These are phyloP conservation scores for Gila robusta DNA, from an alignment of 2,797 vertebrate species.

Conservation along the genomic window DNA sequence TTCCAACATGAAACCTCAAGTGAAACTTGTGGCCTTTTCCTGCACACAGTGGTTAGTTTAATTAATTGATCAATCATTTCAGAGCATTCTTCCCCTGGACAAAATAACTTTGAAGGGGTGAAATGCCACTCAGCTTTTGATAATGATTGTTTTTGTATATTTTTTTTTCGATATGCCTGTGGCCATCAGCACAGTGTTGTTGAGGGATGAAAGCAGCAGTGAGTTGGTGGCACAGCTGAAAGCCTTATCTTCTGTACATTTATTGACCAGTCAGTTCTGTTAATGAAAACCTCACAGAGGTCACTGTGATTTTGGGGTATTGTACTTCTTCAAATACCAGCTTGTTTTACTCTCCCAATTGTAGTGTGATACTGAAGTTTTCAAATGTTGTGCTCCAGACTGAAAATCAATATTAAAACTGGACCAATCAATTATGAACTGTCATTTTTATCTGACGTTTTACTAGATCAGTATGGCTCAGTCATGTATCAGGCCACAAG, in stretches of 20 bases:
- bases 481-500: background rate
- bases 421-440: slow-evolving; percentile 60
- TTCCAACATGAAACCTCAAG: background rate
- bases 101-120: slow-evolving; percentile 1
- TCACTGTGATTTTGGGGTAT: slow-evolving; percentile 30
- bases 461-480: too few species aligned
- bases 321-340: slow-evolving; percentile 43
- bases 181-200: background rate
- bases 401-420: slow-evolving; percentile 66
- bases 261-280: background rate
- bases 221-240: slow-evolving; percentile 21
- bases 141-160: slow-evolving; percentile 35
- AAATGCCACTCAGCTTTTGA: slow-evolving; percentile 4
- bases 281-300: background rate
- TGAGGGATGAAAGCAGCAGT: slow-evolving; percentile 3
- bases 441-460: background rate
- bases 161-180: slow-evolving; percentile 38
- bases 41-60: background rate
- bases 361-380: slow-evolving; percentile 68
- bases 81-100: background rate
- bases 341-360: slow-evolving; percentile 43
- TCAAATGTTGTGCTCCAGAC: slow-evolving; percentile 58
- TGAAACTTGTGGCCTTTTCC: slow-evolving; percentile 6
- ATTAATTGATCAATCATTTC: slow-evolving; percentile 3
- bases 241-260: slow-evolving; percentile 41